Base-by-base conservation (phyloP, 2,888 invertebrate genomes). In the Sphaerophoria rueppellii region DNA sequence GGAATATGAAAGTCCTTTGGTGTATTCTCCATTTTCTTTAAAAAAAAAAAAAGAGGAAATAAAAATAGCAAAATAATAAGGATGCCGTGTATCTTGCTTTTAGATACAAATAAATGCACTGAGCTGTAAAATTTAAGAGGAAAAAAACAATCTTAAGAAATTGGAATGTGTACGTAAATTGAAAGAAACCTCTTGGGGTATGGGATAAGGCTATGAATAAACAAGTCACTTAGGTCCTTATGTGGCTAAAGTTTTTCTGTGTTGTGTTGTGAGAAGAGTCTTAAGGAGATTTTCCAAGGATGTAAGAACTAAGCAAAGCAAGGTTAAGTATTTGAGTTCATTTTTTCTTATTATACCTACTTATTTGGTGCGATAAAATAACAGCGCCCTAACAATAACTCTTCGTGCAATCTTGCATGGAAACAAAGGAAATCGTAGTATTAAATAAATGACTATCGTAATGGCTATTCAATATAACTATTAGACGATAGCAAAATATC, bases 221-320 rank as follows among this genome's bases (percentile, higher is more conserved):
- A 73, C 67, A 73, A 79, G 73, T 73, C 73, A 79, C 73, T 79
- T 79, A 73, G 60, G 79, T 65, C 32, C 37, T 58, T 54, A 54
- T 60, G 54, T 73, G 73, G 43, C 37, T 24, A 65, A 37, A 16
- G 50, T 37, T 50, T 52, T 52, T 50, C 24, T 65, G 16, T 50
- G 37, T 65, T 52, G 12, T 65, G 35, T 50, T 63, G 48, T 48
- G 9, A 14, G 48, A 34, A 16, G 24, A 16, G 16, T 65, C 50
- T 65, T 65, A 35, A 35, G 65, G 35, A 16, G 12, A 48, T 35
- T 48, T 32, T n/a, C 48, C 9, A 11, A 63, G 63, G 35, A 48
- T 63, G 48, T 48, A 48, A 35, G 14, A 63, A 63, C 63, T n/a
- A 54, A 24, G 54, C 54, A 54, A 63, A 48, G 32, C 34, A 63